These are phyloP conservation scores for Troilus luridus DNA, from an alignment of 2,888 invertebrate genomes.

Conservation along the genomic window DNA sequence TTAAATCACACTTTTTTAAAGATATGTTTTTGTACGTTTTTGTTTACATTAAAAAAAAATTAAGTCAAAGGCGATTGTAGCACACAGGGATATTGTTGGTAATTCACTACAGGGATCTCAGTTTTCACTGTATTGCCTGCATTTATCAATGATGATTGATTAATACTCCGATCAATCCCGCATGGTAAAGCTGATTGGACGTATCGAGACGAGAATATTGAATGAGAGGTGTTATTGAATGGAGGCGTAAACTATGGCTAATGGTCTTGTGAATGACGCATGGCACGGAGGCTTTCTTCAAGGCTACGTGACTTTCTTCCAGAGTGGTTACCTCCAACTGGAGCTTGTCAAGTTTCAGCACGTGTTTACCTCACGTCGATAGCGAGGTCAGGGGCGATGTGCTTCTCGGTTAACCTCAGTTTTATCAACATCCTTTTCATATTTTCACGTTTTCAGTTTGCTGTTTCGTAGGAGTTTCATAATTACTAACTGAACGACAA, in stretches of 20 bases:
- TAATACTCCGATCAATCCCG: background rate
- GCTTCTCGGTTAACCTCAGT: no score
- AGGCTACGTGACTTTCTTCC: conserved; percentile 43
- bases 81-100: no score
- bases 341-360: background rate
- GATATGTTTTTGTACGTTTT: no score
- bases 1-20: no score
- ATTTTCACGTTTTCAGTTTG: background rate
- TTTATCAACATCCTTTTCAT: background rate
- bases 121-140: background rate
- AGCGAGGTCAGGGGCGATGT: background rate
- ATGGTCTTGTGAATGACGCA: conserved; percentile 19
- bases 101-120: background rate
- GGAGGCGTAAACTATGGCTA: conserved; percentile 46
- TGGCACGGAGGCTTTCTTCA: conserved; percentile 29
- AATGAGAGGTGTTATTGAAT: conserved; percentile 29
- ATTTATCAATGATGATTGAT: background rate
- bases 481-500: no score
- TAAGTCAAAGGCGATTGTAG: no score
- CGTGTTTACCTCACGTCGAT: conserved; percentile 32
- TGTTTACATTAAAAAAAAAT: no score
- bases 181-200: background rate
- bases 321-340: conserved; percentile 3
- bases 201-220: conserved; percentile 29
- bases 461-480: no score